Evolutionary conservation across 2,797 vertebrate species (phyloP), one percentile per base, ranked within the genome.

Genomic region (Nyctibius grandis): DNA sequence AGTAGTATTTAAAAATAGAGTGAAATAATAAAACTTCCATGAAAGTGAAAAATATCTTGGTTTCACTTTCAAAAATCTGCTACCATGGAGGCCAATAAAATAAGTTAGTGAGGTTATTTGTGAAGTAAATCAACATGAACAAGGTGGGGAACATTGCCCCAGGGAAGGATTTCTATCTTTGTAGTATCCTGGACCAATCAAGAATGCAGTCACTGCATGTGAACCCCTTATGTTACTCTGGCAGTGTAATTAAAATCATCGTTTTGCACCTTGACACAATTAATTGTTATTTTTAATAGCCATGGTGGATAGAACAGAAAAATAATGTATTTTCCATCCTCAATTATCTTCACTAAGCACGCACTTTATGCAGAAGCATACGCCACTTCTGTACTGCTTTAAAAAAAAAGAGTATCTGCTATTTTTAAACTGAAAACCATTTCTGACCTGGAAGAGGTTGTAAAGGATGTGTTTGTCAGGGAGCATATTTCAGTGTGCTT

Each of bases 201-300:
- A 92, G 45, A 56, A 54, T 68, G 12, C 45, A 64, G 72, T 74
- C 89, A 36, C 65, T 85, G 56, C 60, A 61, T 83, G 82, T 72
- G 89, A 95, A 69, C 57, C 61, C 92, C 78, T 94, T 88, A 45
- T 21, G 12, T 81, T 91, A 78, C 31, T 44, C 69, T 84, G 76
- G n/a, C 65, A 88, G 61, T 75, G 50, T 91, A 90, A 96, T 95
- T 92, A 88, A 95, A 96, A 93, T 92, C 53, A 91, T 81, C 17
- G 5, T 78, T 96, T 91, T 93, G 47, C 80, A 92, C 82, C 65
- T 92, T 94, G 92, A 93, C 87, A 92, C 57, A 78, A 93, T 96
- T 94, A 96, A 89, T 94, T 93, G 60, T 93, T 93, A 31, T 64
- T 91, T 95, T 75, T 81, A 95, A 93, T 92, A 93, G 82, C 53